Evolutionary conservation across 2,888 invertebrate genomes (phyloP).

Genomic region (Lucinisca nassula): DNA sequence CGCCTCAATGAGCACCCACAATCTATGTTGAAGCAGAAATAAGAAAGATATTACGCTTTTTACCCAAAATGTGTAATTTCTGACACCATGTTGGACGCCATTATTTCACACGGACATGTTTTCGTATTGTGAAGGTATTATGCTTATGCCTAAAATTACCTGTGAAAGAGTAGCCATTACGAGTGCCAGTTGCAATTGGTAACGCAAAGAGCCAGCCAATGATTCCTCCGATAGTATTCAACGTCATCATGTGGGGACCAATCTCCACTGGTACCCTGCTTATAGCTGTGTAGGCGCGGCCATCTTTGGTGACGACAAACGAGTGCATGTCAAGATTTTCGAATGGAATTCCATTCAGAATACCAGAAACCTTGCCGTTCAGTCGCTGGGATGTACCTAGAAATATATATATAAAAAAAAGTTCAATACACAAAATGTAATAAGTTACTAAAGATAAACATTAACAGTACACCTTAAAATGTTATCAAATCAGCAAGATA

Average conservation of each 20-base stretch:
- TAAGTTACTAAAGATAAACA: not conserved
- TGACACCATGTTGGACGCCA: too few species aligned
- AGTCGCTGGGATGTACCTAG: slow-evolving; percentile 95
- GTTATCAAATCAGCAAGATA: not conserved
- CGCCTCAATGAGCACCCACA: too few species aligned
- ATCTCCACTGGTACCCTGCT: slow-evolving; percentile 93
- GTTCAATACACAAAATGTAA: not conserved
- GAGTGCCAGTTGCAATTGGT: slow-evolving; percentile 91
- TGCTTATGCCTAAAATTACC: too few species aligned
- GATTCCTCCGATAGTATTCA: slow-evolving; percentile 94
- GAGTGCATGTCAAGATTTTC: slow-evolving; percentile 95
- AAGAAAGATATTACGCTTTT: too few species aligned
- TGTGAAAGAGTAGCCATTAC: slow-evolving; percentile 95
- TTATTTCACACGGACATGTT: too few species aligned
- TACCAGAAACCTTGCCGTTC: slow-evolving; percentile 95
- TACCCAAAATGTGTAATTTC: too few species aligned
- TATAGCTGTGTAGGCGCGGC: slow-evolving; percentile 93
- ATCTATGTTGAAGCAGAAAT: too few species aligned
- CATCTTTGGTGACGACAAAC: slow-evolving; percentile 93
- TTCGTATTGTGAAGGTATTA: too few species aligned
- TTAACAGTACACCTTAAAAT: not conserved
- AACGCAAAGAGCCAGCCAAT: slow-evolving; percentile 98
- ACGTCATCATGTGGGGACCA: slow-evolving; percentile 94
- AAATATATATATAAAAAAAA: slow-evolving; percentile 64
- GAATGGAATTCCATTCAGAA: slow-evolving; percentile 93